Evolutionary conservation across 2,888 invertebrate genomes (phyloP).

Genomic region (Nomada goodeniana): DNA sequence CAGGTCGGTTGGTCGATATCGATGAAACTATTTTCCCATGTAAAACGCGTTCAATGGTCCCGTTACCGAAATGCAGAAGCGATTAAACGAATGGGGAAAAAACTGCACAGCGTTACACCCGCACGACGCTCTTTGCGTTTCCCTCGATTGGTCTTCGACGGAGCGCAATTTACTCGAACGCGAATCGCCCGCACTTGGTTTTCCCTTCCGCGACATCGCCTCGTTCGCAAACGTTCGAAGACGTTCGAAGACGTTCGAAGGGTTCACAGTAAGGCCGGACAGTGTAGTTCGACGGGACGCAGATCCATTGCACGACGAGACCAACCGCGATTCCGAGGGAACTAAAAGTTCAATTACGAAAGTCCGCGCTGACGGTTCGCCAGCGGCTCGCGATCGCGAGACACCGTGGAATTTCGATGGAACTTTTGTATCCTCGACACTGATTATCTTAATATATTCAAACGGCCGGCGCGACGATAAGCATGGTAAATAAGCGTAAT

Average conservation of each 20-base stretch:
- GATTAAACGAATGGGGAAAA: too few species aligned
- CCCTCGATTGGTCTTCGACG: too few species aligned
- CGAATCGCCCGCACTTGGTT: too few species aligned
- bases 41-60: too few species aligned
- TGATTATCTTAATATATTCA: constrained; percentile 45
- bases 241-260: neutral
- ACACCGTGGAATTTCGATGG: constrained; percentile 8
- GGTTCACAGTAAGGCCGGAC: neutral
- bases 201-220: too few species aligned
- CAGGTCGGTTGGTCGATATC: too few species aligned
- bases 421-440: constrained; percentile 14
- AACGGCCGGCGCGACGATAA: constrained; percentile 22
- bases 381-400: constrained; percentile 8
- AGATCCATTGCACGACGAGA: neutral
- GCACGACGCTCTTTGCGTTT: too few species aligned
- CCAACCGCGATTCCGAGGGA: neutral
- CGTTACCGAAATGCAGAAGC: too few species aligned
- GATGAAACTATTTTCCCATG: too few species aligned
- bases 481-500: constrained; percentile 30
- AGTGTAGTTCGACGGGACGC: neutral
- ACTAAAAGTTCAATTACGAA: constrained; percentile 25
- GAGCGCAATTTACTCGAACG: too few species aligned
- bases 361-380: constrained; percentile 20
- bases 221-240: too few species aligned
- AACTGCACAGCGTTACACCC: too few species aligned